Percentiles rank a stretch among this genome's conserved stretches.
phyloP scores from a whole-genome alignment of 1,140 invertebrate species.

The Heliothis subflexa region DNA sequence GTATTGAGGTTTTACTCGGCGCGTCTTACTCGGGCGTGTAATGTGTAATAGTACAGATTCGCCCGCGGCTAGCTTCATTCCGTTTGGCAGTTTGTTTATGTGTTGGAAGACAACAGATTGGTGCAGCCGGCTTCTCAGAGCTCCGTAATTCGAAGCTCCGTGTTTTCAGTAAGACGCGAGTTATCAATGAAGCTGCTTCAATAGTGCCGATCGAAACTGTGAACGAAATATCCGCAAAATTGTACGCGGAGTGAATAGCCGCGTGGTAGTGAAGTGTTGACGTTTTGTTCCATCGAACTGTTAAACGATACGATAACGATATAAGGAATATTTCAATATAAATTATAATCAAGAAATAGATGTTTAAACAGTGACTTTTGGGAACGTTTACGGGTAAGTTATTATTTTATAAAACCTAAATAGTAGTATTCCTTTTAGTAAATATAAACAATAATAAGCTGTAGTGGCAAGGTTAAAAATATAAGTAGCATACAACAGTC shows the following conservation, averaged over 20 bases:
- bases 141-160: constrained; percentile 66
- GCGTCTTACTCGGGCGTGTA: constrained; percentile 24
- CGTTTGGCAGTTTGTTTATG: constrained; percentile 82
- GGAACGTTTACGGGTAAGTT: constrained; percentile 13
- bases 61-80: constrained; percentile 76
- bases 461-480: too few relatives aligned
- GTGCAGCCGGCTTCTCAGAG: constrained; percentile 75
- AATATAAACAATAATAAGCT: too few relatives aligned
- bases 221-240: constrained; percentile 9
- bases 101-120: constrained; percentile 83
- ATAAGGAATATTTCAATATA: constrained; percentile 1
- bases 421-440: background rate
- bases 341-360: background rate
- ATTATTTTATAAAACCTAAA: background rate
- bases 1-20: constrained; percentile 11
- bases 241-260: constrained; percentile 48
- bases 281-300: constrained; percentile 46
- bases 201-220: constrained; percentile 25
- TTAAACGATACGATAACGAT: constrained; percentile 41
- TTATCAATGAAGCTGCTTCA: constrained; percentile 66
- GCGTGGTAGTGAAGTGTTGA: constrained; percentile 58
- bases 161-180: constrained; percentile 66
- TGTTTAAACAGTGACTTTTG: constrained; percentile 9
- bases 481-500: too few relatives aligned
- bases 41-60: constrained; percentile 49